Percentiles rank a stretch among this genome's conserved stretches.
phyloP scores from a whole-genome alignment of 2,797 vertebrate species.

The Manis pentadactyla region DNA sequence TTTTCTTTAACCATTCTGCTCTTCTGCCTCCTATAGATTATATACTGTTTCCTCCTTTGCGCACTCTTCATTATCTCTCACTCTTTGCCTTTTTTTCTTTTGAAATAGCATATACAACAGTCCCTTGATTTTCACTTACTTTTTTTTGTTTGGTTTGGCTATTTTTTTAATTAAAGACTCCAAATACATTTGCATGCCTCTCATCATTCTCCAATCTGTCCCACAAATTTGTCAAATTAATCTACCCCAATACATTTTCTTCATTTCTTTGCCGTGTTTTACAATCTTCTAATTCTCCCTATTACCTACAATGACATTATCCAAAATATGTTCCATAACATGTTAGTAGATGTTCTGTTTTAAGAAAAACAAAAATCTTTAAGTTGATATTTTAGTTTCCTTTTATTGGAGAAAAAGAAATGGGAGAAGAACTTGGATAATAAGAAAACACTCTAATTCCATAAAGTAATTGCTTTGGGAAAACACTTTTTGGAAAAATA shows the following conservation, averaged over 20 bases:
- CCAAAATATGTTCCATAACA: neutral
- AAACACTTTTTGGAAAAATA: neutral
- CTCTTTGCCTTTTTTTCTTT: neutral
- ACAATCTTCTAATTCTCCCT: neutral
- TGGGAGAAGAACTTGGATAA: slow-evolving; percentile 7
- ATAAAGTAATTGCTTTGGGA: neutral
- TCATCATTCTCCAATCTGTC: neutral
- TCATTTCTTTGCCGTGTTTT: neutral
- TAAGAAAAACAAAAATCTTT: neutral
- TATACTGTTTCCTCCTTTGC: neutral
- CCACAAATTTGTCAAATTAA: neutral
- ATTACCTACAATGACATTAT: neutral
- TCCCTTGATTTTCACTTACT: neutral
- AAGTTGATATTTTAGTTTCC: slow-evolving; percentile 60
- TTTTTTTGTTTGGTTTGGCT: neutral
- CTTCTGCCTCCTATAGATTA: neutral
- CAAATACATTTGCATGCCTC: neutral
- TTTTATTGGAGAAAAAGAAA: slow-evolving; percentile 57
- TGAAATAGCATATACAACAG: neutral
- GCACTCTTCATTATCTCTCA: neutral
- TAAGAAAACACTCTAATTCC: neutral
- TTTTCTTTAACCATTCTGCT: neutral
- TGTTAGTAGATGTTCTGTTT: neutral
- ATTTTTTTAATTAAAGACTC: neutral
- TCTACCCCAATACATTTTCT: neutral